Percentiles rank a stretch among this genome's conserved stretches.
These are phyloP conservation scores for Ostrea edulis DNA, from an alignment of 1,140 invertebrate genomes.

Conservation along the genomic window DNA sequence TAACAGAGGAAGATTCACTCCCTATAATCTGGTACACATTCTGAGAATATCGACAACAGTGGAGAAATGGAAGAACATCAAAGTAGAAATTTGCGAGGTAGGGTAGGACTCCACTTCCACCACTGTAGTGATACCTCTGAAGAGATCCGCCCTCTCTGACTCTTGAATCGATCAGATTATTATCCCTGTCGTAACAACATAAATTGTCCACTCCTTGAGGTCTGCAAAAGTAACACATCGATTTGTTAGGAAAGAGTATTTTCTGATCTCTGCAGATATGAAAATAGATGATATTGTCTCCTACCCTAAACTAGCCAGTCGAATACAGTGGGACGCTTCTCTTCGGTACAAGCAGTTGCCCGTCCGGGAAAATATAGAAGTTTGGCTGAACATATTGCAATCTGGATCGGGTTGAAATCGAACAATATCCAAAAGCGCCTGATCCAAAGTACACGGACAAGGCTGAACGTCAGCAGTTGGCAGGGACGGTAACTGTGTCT, in stretches of 20 bases:
- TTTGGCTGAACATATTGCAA: conserved; percentile 10
- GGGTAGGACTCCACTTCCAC: conserved; percentile 19
- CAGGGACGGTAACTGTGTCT: background rate
- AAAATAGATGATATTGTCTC: background rate
- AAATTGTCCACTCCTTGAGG: conserved; percentile 14
- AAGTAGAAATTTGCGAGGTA: conserved; percentile 49
- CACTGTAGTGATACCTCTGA: conserved; percentile 50
- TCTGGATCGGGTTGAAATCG: conserved; percentile 46
- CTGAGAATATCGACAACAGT: conserved; percentile 45
- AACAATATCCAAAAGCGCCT: conserved; percentile 44
- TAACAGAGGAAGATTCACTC: background rate
- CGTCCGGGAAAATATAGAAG: background rate
- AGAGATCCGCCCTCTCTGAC: conserved; percentile 12
- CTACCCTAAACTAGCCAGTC: conserved; percentile 34
- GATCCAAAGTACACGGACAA: conserved; percentile 47
- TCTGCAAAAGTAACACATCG: conserved; percentile 23
- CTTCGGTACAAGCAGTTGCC: conserved; percentile 26
- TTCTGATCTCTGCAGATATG: background rate
- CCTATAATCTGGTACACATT: background rate
- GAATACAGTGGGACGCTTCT: conserved; percentile 23
- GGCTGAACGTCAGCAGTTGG: background rate
- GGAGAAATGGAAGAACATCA: conserved; percentile 45
- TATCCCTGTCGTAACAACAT: conserved; percentile 49
- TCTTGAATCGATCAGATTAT: conserved; percentile 39
- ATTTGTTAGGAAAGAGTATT: too few species aligned